Evolutionary conservation across 2,888 invertebrate genomes (phyloP).

Genomic region (Xestia rhomboidea): DNA sequence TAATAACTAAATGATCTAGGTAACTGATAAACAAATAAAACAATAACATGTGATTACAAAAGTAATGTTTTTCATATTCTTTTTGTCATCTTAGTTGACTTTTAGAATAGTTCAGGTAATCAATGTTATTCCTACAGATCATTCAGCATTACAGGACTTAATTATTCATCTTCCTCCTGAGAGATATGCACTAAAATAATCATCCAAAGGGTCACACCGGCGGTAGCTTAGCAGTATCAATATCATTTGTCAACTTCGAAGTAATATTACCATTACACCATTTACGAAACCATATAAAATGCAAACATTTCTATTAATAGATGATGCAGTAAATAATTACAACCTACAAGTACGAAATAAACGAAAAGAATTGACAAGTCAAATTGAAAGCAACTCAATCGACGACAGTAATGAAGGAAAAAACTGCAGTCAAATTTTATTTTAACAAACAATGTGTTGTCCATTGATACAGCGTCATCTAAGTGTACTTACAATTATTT

Average conservation of each 20-base stretch:
- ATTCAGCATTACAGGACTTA: not conserved
- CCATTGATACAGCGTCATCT: constrained; percentile 6
- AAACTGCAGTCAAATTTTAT: constrained; percentile 51
- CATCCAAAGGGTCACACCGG: not conserved
- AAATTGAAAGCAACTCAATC: constrained; percentile 52
- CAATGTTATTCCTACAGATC: not conserved
- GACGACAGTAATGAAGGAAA: constrained; percentile 54
- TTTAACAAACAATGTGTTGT: constrained; percentile 43
- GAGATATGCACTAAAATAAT: constrained; percentile 11
- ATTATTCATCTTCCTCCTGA: not conserved
- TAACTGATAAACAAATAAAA: constrained; percentile 13
- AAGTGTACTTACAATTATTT: constrained; percentile 70
- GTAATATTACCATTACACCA: constrained; percentile 11
- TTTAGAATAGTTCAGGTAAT: not conserved
- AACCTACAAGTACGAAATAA: constrained; percentile 28
- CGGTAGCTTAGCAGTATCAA: constrained; percentile 13
- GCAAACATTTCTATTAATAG: constrained; percentile 23
- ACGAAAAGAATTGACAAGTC: constrained; percentile 39
- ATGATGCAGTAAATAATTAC: constrained; percentile 26
- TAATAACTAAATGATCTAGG: not conserved
- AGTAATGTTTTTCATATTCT: not conserved
- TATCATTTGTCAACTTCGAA: constrained; percentile 25
- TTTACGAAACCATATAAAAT: not conserved
- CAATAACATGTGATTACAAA: constrained; percentile 11
- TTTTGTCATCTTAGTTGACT: not conserved